These are phyloP conservation scores for Apamea anceps DNA, from an alignment of 2,888 invertebrate genomes.

Conservation along the genomic window DNA sequence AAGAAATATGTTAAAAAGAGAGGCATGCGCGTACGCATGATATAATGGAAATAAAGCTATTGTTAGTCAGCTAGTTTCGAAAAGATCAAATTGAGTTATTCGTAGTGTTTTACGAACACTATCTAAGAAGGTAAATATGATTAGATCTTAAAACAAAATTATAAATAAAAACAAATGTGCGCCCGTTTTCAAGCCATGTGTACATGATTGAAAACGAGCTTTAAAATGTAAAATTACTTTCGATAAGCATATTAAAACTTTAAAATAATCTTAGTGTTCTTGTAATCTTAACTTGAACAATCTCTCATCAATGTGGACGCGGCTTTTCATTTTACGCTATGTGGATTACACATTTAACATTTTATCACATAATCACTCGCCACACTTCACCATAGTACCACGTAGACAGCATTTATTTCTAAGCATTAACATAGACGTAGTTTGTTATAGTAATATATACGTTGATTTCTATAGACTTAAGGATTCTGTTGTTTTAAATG, in stretches of 20 bases:
- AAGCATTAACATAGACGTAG: conserved; percentile 88
- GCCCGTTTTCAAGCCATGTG: conserved; percentile 34
- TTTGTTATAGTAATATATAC: conserved; percentile 90
- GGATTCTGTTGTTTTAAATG: conserved; percentile 84
- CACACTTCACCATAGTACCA: conserved; percentile 73
- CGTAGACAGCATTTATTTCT: conserved; percentile 88
- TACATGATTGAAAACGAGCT: conserved; percentile 30
- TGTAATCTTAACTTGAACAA: neutral
- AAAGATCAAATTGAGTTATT: conserved; percentile 34
- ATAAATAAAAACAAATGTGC: conserved; percentile 29
- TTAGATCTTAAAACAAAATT: conserved; percentile 15
- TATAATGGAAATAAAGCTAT: conserved; percentile 5
- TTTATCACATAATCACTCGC: conserved; percentile 31
- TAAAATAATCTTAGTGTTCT: conserved; percentile 8
- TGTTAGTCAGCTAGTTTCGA: conserved; percentile 26
- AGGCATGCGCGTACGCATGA: conserved; percentile 16
- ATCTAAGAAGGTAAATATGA: conserved; percentile 46
- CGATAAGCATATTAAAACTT: conserved; percentile 36
- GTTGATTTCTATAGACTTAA: conserved; percentile 89
- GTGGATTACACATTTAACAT: conserved; percentile 45
- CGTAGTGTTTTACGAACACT: conserved; percentile 33
- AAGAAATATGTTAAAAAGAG: neutral
- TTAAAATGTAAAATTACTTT: conserved; percentile 40
- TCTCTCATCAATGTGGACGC: conserved; percentile 18
- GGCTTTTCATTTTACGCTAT: conserved; percentile 23